Conservation (phyloP, 2,888 invertebrate genomes). For the Lapara coniferarum region DNA sequence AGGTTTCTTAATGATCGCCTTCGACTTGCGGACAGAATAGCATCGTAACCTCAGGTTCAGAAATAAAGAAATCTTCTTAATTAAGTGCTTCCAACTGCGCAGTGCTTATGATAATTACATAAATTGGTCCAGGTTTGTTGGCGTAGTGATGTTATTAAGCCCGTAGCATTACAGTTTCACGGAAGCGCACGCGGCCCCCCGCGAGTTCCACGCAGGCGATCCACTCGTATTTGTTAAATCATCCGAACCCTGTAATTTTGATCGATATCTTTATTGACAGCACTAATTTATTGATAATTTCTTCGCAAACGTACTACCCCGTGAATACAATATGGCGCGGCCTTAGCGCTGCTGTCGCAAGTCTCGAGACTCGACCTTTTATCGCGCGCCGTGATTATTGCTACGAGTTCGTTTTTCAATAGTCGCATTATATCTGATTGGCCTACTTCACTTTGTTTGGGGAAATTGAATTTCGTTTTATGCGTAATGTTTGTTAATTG, state of each 20-base stretch:
- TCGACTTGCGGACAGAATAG: conserved; percentile 53
- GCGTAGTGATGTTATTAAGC: conserved; percentile 70
- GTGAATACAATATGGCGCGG: conserved; percentile 72
- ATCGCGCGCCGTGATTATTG: conserved; percentile 70
- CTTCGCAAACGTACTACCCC: conserved; percentile 69
- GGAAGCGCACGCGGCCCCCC: conserved; percentile 77
- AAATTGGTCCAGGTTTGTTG: conserved; percentile 73
- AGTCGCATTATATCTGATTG: conserved; percentile 77
- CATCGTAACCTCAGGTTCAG: conserved; percentile 44
- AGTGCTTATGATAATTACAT: conserved; percentile 68
- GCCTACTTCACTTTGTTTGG: conserved; percentile 72
- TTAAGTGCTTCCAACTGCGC: conserved; percentile 67
- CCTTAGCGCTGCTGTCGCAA: conserved; percentile 65
- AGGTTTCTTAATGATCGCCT: conserved; percentile 49
- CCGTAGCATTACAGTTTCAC: conserved; percentile 75
- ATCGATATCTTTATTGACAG: conserved; percentile 83
- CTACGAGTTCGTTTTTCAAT: conserved; percentile 80
- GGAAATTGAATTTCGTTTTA: conserved; percentile 71
- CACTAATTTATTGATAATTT: conserved; percentile 81
- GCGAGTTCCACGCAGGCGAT: conserved; percentile 66
- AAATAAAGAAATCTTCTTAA: conserved; percentile 65
- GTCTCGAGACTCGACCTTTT: conserved; percentile 68
- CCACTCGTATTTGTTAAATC: conserved; percentile 81
- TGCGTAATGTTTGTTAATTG: conserved; percentile 50
- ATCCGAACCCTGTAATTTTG: conserved; percentile 83